Evolutionary conservation across 2,113 vertebrate species (phyloP).

Genomic region (Caloenas nicobarica): DNA sequence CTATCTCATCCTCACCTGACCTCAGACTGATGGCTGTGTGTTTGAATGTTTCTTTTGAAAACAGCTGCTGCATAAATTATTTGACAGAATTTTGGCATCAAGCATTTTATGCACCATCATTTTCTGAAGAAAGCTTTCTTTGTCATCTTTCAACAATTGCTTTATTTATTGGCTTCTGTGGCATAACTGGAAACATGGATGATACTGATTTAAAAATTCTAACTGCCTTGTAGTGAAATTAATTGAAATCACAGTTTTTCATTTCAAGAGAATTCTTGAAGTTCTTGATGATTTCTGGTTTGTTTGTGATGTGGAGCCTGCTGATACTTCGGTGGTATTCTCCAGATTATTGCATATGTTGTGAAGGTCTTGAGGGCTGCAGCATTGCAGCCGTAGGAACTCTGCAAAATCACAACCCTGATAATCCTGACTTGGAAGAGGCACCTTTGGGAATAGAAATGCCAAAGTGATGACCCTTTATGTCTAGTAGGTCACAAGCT

Average conservation of each 20-base stretch:
- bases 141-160: slow-evolving; percentile 58
- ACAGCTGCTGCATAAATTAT: slow-evolving; percentile 60
- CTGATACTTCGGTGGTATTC: neutral
- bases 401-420: neutral
- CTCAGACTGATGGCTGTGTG: neutral
- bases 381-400: neutral
- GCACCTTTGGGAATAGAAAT: neutral
- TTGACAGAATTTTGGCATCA: slow-evolving; percentile 51
- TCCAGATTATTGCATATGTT: neutral
- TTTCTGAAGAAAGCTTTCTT: slow-evolving; percentile 56
- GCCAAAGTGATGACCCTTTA: neutral
- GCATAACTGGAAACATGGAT: slow-evolving; percentile 4
- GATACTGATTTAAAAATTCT: neutral
- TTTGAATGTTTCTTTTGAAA: slow-evolving; percentile 63
- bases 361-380: neutral
- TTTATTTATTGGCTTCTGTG: slow-evolving; percentile 45
- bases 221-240: neutral
- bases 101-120: neutral
- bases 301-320: neutral
- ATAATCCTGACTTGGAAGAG: neutral
- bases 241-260: neutral
- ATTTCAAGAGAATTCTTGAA: neutral
- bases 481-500: neutral
- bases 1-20: slow-evolving; percentile 29
- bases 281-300: neutral